Evolutionary conservation across 2,888 invertebrate species (phyloP).

Genomic region (Andricus curvator): DNA sequence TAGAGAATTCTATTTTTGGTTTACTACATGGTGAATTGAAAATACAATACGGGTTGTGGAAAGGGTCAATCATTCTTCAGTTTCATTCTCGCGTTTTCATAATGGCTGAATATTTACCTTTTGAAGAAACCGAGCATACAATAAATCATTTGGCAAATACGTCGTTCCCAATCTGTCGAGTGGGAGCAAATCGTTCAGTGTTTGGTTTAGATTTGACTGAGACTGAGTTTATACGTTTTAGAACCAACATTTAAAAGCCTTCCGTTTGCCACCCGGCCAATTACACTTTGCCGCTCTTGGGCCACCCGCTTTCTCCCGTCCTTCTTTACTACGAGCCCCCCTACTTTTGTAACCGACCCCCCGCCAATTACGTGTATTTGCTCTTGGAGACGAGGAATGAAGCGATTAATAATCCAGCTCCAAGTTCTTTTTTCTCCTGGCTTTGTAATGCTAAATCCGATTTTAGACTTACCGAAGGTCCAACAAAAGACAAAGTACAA

Average conservation of each 20-base stretch:
- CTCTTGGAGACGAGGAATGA: slow-evolving; percentile 38
- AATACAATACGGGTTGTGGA: background rate
- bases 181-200: slow-evolving; percentile 60
- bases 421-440: background rate
- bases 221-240: slow-evolving; percentile 52
- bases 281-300: slow-evolving; percentile 62
- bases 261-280: slow-evolving; percentile 67
- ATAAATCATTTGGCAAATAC: slow-evolving; percentile 68
- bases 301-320: slow-evolving; percentile 52
- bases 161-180: slow-evolving; percentile 63
- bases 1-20: too few relatives aligned
- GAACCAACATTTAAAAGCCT: slow-evolving; percentile 50
- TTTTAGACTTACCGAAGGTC: background rate
- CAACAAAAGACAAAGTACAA: background rate
- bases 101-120: background rate
- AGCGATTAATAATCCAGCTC: slow-evolving; percentile 18
- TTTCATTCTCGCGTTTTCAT: background rate
- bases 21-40: background rate
- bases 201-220: slow-evolving; percentile 55
- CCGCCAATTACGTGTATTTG: slow-evolving; percentile 46
- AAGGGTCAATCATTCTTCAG: background rate
- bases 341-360: slow-evolving; percentile 40
- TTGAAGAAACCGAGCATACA: slow-evolving; percentile 47
- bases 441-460: slow-evolving; percentile 4
- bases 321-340: slow-evolving; percentile 19